These are phyloP conservation scores for Sialis lutaria DNA, from an alignment of 2,888 invertebrate species.

Conservation along the genomic window DNA sequence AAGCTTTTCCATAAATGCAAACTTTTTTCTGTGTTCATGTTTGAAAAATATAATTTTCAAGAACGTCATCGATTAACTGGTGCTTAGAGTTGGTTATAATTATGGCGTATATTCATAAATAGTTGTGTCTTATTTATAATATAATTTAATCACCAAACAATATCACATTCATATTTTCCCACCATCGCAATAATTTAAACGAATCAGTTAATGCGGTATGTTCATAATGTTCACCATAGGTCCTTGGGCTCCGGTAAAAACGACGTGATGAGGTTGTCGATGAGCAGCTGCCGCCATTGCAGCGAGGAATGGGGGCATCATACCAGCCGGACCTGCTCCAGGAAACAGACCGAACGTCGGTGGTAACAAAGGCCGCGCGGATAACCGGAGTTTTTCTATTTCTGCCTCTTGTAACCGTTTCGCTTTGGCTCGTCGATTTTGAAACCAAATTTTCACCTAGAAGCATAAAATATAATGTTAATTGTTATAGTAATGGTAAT, in stretches of 20 bases:
- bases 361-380: slow-evolving; percentile 61
- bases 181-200: neutral
- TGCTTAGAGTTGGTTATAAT: too few relatives aligned
- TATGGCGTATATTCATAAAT: too few relatives aligned
- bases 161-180: neutral
- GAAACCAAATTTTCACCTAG: slow-evolving; percentile 61
- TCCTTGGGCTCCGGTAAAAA: slow-evolving; percentile 36
- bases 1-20: too few relatives aligned
- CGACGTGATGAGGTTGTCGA: slow-evolving; percentile 37
- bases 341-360: slow-evolving; percentile 53
- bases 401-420: slow-evolving; percentile 94
- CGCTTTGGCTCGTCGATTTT: slow-evolving; percentile 79
- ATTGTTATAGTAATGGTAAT: neutral
- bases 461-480: slow-evolving; percentile 12
- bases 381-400: slow-evolving; percentile 73
- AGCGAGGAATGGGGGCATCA: slow-evolving; percentile 45
- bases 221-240: slow-evolving; percentile 38
- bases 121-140: too few relatives aligned
- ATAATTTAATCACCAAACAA: neutral
- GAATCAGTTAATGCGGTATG: slow-evolving; percentile 35
- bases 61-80: too few relatives aligned
- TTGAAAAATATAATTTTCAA: too few relatives aligned
- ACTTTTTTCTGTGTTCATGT: too few relatives aligned
- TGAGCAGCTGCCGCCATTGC: slow-evolving; percentile 43
- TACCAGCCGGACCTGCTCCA: slow-evolving; percentile 40